Evolutionary conservation across 37 sponge, comb jelly and placozoan genomes (phyloP), one percentile per base, ranked within the genome.

Genomic region (Tethya wilhelma): DNA sequence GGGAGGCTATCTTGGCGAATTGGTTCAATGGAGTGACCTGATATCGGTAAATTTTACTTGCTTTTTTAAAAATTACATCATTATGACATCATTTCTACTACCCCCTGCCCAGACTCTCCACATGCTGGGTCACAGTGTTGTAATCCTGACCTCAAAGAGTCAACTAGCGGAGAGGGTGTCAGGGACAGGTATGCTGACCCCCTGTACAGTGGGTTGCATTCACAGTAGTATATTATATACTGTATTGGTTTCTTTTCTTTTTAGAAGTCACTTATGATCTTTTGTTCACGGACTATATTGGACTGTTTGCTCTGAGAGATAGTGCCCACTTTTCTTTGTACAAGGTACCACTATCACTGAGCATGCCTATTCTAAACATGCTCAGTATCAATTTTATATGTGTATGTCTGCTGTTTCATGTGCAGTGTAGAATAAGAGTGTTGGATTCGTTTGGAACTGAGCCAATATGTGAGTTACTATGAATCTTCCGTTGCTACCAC

Each of bases 11-110:
- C 77, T 92, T 4, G 89, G 93, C 12, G 93, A 92, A 60, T 67
- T 92, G 67, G 80, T 88, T 0, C 93, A 92, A 59, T 92, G 93
- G 93, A 88, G 93, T 84, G 93, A 92, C 63, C 81, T 92, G 56
- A 77, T 92, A 26, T 70, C 93, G 8, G 85, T 88, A 62, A 88
- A 81, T 53, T 46, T 25, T 70, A 70, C 12, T 5, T 28, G 25
- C 43, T n/a, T 7, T 67, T 70, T 5, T 70, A 20, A 6, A 43
- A 44, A 25, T 41, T 43, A 7, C 43, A n/a, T 42, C 26, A 36
- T 34, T 30, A 17, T 69, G 20, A 12, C 70, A 14, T 38, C 2
- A 12, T 20, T n/a, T 69, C 28, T 69, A 22, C 43, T 69, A 19
- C 4, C 26, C 4, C 17, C 25, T 40, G 14, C 30, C 0, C 44